Evolutionary conservation across 1,140 invertebrate species (phyloP).

Genomic region (Rhagoletis pomonella): DNA sequence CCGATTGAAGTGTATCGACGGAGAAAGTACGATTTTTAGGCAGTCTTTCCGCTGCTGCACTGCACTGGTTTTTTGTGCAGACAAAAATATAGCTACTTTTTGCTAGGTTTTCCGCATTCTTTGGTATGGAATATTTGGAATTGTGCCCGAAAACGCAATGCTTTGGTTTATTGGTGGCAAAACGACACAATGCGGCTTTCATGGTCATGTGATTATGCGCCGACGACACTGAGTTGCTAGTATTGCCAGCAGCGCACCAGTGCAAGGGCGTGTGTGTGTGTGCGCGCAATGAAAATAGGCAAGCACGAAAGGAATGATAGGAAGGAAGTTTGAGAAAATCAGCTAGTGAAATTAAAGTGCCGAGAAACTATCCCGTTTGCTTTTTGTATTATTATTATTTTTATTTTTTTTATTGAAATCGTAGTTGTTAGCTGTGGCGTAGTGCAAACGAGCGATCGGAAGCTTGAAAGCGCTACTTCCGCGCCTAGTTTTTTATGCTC

Average conservation of each 20-base stretch:
- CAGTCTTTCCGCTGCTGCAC: not conserved
- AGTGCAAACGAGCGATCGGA: not conserved
- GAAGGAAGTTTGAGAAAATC: constrained; percentile 35
- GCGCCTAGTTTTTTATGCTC: not conserved
- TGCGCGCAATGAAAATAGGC: not conserved
- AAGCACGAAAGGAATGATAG: not conserved
- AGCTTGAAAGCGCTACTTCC: constrained; percentile 27
- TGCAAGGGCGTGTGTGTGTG: not conserved
- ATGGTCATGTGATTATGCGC: constrained; percentile 15
- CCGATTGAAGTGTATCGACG: constrained; percentile 51
- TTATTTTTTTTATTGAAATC: not conserved
- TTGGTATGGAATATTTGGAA: not conserved
- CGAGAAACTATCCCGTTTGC: constrained; percentile 33
- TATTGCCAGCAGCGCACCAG: too few species aligned
- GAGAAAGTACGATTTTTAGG: constrained; percentile 19
- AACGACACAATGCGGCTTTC: constrained; percentile 3
- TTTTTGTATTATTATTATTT: not conserved
- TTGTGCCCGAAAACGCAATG: constrained; percentile 34
- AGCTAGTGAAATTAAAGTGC: constrained; percentile 40
- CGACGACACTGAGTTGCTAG: not conserved
- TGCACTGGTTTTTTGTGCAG: not conserved
- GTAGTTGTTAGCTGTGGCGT: constrained; percentile 9
- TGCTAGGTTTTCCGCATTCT: not conserved
- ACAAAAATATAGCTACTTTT: not conserved
- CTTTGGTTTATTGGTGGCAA: constrained; percentile 48